Conservation (phyloP, 92 coral and sea anemone species). For the Muricea muricata region DNA sequence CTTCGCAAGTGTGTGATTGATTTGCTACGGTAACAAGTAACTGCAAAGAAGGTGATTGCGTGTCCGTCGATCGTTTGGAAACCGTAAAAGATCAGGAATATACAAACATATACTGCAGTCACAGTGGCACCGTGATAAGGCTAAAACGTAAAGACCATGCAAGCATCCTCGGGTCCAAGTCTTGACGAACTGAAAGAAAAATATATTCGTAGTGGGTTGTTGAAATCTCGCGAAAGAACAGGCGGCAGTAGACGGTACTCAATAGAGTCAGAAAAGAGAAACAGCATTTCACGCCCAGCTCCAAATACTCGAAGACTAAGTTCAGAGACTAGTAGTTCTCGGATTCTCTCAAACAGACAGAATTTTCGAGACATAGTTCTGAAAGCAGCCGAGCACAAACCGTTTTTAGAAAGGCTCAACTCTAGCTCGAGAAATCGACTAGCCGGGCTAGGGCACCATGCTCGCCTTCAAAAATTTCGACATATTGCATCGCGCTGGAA, state of each 20-base stretch:
- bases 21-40: neutral
- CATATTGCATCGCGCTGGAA: conserved; percentile 34
- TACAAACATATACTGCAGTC: too few relatives aligned
- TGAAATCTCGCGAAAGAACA: neutral
- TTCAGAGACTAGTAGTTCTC: neutral
- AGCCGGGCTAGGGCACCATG: conserved; percentile 22
- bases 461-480: conserved; percentile 31
- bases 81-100: neutral
- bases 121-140: too few relatives aligned
- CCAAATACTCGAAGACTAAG: neutral
- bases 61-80: neutral
- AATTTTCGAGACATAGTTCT: conserved; percentile 32
- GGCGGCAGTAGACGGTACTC: neutral
- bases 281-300: neutral
- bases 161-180: neutral
- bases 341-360: neutral
- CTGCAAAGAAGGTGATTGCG: neutral
- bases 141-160: neutral
- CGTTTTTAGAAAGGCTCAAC: conserved; percentile 17
- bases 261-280: neutral
- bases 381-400: conserved; percentile 26
- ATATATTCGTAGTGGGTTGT: neutral
- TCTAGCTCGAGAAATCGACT: neutral
- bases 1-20: neutral
- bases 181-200: conserved; percentile 19